Base-by-base conservation (phyloP, 2,797 vertebrate species). In the Uromys caudimaculatus region DNA sequence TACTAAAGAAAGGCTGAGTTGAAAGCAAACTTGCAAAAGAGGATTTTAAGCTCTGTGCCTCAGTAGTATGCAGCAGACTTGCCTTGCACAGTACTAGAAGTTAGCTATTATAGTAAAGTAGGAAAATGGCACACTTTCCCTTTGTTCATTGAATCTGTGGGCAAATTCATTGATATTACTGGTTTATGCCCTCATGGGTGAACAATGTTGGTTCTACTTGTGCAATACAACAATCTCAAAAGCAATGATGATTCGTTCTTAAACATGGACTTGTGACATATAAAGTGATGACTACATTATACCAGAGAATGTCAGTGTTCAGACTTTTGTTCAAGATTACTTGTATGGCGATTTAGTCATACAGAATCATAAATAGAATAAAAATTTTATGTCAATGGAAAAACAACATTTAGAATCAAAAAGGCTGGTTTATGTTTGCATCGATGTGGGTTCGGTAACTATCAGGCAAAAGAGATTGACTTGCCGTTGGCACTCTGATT, bases 351-450 rank as follows among this genome's bases (percentile, higher is more conserved):
- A 11, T 4, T 76, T 17, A 93, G 64, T 71, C 69, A 71, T 21
- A 17, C 17, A 71, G 19, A 21, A 35, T 84, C 81, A 41, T 54
- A 89, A 92, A 86, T 44, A 83, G 77, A 50, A 35, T 3, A 27
- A 92, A 89, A 76, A 14, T 29, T 92, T 91, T 21, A 71, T 71
- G n/a, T n/a, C 6, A 71, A 71, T 21, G 82, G 79, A 87, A 54
- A 90, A 52, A 35, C 24, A 56, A 97, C 86, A 41, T 24, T 56
- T 54, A 92, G 44, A 95, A 69, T 90, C 11, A 21, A 4, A 2
- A 98, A 87, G 10, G 3, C 64, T 89, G 60, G 90, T 95, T 95
- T 64, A 10, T 93, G 27, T 64, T 32, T 95, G 64, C 78, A 93
- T 95, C 94, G 97, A 54, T 81, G 13, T 50, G 27, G 75, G 35